These are phyloP conservation scores for Mythimna pallens DNA, from an alignment of 2,888 invertebrate species.

Conservation along the genomic window DNA sequence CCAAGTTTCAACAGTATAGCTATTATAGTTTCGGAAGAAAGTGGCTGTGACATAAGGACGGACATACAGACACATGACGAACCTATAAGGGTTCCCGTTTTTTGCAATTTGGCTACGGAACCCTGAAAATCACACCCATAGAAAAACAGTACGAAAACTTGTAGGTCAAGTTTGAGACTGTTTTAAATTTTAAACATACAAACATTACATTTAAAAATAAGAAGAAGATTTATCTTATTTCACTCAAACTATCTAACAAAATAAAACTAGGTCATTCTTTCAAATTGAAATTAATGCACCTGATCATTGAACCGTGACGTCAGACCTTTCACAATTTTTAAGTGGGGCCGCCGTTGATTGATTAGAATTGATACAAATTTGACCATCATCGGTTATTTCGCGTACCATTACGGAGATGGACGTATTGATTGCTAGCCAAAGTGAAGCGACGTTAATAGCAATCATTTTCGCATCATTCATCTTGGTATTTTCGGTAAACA, in stretches of 20 bases:
- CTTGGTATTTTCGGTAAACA: slow-evolving; percentile 37
- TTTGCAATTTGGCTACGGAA: too few relatives aligned
- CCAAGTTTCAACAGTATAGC: too few relatives aligned
- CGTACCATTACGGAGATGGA: slow-evolving; percentile 31
- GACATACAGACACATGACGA: too few relatives aligned
- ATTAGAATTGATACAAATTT: slow-evolving; percentile 40
- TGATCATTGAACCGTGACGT: not conserved
- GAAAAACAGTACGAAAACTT: too few relatives aligned
- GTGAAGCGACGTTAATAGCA: slow-evolving; percentile 49
- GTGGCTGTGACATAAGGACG: too few relatives aligned
- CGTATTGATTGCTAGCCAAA: slow-evolving; percentile 46
- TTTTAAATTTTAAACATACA: not conserved
- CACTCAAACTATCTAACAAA: not conserved
- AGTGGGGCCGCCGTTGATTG: slow-evolving; percentile 42
- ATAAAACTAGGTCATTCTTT: slow-evolving; percentile 23
- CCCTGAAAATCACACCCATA: too few relatives aligned
- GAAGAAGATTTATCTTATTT: not conserved
- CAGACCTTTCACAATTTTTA: slow-evolving; percentile 16
- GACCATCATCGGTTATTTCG: slow-evolving; percentile 22
- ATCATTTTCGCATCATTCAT: slow-evolving; percentile 53
- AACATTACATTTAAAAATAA: not conserved
- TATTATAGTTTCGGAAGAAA: too few relatives aligned
- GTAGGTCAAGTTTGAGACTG: too few relatives aligned
- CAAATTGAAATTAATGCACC: slow-evolving; percentile 7
- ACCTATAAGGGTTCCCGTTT: too few relatives aligned